Percentiles rank a stretch among this genome's conserved stretches.
Conservation (phyloP, 2,113 vertebrate genomes). For the Pithys albifrons region DNA sequence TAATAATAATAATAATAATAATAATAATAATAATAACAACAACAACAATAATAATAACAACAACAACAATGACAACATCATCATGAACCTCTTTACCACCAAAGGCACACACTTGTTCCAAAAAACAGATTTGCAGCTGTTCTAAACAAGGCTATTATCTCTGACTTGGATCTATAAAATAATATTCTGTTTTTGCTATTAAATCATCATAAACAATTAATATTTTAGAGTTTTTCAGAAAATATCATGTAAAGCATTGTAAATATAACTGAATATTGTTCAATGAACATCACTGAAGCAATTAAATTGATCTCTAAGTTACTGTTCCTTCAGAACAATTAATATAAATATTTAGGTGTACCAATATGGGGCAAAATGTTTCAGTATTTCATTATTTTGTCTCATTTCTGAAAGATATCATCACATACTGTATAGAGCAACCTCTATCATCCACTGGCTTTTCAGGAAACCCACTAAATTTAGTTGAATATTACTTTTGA, state of each 20-base stretch:
- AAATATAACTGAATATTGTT: neutral
- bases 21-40: neutral
- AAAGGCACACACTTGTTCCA: neutral
- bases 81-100: neutral
- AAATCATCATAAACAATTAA: neutral
- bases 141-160: neutral
- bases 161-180: neutral
- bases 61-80: neutral
- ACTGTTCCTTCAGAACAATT: neutral
- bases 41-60: neutral
- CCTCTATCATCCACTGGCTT: neutral
- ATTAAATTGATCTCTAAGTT: neutral
- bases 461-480: constrained; percentile 1
- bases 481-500: neutral
- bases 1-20: neutral
- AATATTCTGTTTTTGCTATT: neutral
- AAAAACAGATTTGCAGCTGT: neutral
- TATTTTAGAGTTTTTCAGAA: neutral
- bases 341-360: neutral
- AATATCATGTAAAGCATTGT: neutral
- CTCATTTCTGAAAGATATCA: neutral
- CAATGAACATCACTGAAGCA: neutral
- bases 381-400: neutral
- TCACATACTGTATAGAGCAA: neutral
- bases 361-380: neutral